Evolutionary conservation across 2,888 invertebrate genomes (phyloP).

Genomic region (Choreutis nemorana): DNA sequence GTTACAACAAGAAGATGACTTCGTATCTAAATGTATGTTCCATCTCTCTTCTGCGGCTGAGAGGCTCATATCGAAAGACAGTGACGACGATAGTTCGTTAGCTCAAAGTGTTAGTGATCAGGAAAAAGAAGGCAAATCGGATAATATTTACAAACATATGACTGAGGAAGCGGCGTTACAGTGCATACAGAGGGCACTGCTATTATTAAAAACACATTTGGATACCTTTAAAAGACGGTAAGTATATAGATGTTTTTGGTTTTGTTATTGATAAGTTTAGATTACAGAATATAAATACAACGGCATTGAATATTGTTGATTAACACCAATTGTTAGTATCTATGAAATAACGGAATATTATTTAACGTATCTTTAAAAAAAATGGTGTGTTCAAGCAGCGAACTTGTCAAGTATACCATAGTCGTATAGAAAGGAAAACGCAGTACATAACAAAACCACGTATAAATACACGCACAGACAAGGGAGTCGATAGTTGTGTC

Average conservation of each 20-base stretch:
- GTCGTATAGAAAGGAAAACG: too few species aligned
- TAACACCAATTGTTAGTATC: too few species aligned
- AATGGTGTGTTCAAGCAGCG: too few species aligned
- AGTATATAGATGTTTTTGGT: constrained; percentile 9
- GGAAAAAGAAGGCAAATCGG: constrained; percentile 31
- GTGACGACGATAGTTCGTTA: constrained; percentile 25
- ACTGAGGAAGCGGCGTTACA: constrained; percentile 83
- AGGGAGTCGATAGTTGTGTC: too few species aligned
- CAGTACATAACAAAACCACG: too few species aligned
- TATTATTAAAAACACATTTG: constrained; percentile 89
- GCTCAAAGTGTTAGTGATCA: constrained; percentile 16
- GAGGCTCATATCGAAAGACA: constrained; percentile 63
- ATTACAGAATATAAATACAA: too few species aligned
- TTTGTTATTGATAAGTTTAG: too few species aligned
- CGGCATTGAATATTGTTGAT: too few species aligned
- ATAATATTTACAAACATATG: constrained; percentile 55
- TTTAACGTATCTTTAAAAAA: too few species aligned
- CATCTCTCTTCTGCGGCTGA: constrained; percentile 85
- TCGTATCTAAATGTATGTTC: constrained; percentile 93
- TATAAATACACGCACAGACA: too few species aligned
- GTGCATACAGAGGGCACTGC: constrained; percentile 88
- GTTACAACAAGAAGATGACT: constrained; percentile 90
- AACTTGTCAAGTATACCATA: too few species aligned
- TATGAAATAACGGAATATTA: too few species aligned
- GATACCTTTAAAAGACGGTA: constrained; percentile 88